Percentiles rank a stretch among this genome's conserved stretches.
These are phyloP conservation scores for Bombus turneri DNA, from an alignment of 1,140 invertebrate genomes.

Conservation along the genomic window DNA sequence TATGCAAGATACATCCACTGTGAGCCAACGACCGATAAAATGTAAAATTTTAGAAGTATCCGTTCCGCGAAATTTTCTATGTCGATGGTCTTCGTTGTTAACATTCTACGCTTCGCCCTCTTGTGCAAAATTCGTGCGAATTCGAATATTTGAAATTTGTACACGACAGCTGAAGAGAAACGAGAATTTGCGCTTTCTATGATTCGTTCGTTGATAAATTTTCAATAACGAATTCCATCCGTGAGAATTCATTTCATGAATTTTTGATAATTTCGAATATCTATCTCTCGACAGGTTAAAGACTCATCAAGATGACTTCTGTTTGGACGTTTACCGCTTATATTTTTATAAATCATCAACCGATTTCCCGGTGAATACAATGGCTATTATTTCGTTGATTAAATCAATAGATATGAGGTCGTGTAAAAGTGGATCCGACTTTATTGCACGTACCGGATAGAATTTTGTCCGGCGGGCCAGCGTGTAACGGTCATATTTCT, in stretches of 20 bases:
- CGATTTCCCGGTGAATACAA: neutral
- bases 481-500: constrained; percentile 35
- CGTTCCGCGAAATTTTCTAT: neutral
- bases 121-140: neutral
- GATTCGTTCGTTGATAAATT: neutral
- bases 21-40: neutral
- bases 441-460: constrained; percentile 23
- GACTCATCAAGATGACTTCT: neutral
- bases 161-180: neutral
- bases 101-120: neutral
- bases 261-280: neutral
- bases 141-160: neutral
- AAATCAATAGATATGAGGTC: constrained; percentile 17
- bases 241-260: neutral
- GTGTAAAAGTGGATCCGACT: constrained; percentile 20
- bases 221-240: neutral
- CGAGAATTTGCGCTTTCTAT: neutral
- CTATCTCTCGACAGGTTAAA: neutral
- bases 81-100: neutral
- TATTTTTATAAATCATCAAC: neutral
- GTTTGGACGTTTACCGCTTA: neutral
- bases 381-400: constrained; percentile 27
- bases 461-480: neutral
- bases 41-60: neutral
- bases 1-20: constrained; percentile 3